A percentile compares a stretch with the other conserved stretches of the same genome.
These are phyloP conservation scores for Pristionchus mayeri DNA, from an alignment of 2,888 invertebrate species.

Conservation along the genomic window DNA sequence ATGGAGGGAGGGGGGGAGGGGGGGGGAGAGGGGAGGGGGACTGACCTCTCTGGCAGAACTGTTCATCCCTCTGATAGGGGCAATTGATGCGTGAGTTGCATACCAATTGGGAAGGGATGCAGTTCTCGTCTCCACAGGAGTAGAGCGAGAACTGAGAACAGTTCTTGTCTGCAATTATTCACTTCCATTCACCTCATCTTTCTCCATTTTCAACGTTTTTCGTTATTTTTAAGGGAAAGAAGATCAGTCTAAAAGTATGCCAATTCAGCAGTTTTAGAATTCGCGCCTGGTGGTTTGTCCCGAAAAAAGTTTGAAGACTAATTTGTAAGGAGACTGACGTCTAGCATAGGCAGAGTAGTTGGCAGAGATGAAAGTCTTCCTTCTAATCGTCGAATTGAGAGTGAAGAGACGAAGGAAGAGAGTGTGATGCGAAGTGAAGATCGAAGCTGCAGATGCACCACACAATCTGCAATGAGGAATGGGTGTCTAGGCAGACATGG, in stretches of 20 bases:
- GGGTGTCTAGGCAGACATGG: too few relatives aligned
- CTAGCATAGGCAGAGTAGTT: slow-evolving; percentile 62
- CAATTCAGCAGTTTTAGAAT: too few relatives aligned
- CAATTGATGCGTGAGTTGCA: slow-evolving; percentile 72
- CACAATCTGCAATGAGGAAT: too few relatives aligned
- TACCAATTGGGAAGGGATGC: slow-evolving; percentile 68
- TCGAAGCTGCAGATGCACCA: slow-evolving; percentile 60
- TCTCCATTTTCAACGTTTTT: too few relatives aligned
- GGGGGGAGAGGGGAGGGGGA: too few relatives aligned
- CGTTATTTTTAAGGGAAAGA: too few relatives aligned
- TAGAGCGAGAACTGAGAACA: slow-evolving; percentile 68
- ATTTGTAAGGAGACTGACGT: slow-evolving; percentile 57
- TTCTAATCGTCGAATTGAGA: slow-evolving; percentile 54
- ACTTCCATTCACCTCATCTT: neutral
- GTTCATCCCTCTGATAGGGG: slow-evolving; percentile 71
- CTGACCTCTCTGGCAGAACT: slow-evolving; percentile 50
- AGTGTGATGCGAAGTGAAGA: slow-evolving; percentile 60
- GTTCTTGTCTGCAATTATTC: slow-evolving; percentile 69
- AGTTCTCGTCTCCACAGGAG: slow-evolving; percentile 75
- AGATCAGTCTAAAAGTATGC: too few relatives aligned
- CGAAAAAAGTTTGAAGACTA: too few relatives aligned
- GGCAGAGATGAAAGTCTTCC: slow-evolving; percentile 56
- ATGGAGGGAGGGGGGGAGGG: too few relatives aligned
- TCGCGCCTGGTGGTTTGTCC: too few relatives aligned
- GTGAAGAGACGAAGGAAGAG: slow-evolving; percentile 63